Evolutionary conservation across 2,113 vertebrate genomes (phyloP).

Genomic region (Neolamprologus variostigma): DNA sequence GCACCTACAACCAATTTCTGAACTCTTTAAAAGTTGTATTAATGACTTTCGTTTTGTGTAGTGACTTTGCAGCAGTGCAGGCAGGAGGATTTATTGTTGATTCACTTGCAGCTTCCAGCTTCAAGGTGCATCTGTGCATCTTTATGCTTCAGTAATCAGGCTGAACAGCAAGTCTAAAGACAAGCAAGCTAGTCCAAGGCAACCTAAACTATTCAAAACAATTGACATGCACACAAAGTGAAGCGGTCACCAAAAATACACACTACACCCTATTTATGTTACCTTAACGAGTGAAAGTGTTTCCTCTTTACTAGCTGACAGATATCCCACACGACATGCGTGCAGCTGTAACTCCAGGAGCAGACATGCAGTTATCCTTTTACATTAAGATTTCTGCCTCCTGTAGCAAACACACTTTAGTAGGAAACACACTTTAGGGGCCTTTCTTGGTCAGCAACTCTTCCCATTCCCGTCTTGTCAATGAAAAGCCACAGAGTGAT

Average conservation of each 20-base stretch:
- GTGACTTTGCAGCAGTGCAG: neutral
- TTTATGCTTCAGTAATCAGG: neutral
- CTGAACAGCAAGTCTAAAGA: neutral
- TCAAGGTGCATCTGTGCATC: neutral
- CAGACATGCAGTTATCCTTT: neutral
- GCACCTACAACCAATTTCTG: neutral
- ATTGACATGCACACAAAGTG: neutral
- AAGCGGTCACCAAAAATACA: neutral
- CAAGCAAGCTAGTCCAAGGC: neutral
- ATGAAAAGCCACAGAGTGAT: neutral
- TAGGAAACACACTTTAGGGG: too few species aligned
- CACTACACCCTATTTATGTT: neutral
- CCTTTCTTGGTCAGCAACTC: neutral
- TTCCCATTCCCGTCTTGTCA: neutral
- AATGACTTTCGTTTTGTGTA: neutral
- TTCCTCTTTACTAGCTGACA: neutral
- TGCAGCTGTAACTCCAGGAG: neutral
- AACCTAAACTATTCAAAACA: neutral
- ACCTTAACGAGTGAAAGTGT: neutral
- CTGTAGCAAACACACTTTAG: neutral
- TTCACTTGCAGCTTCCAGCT: neutral
- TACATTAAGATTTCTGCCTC: neutral
- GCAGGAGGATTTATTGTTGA: neutral
- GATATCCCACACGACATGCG: neutral
- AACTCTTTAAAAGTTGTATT: neutral